Conservation (phyloP, 2,113 vertebrate species). For the Muntiacus reevesi region DNA sequence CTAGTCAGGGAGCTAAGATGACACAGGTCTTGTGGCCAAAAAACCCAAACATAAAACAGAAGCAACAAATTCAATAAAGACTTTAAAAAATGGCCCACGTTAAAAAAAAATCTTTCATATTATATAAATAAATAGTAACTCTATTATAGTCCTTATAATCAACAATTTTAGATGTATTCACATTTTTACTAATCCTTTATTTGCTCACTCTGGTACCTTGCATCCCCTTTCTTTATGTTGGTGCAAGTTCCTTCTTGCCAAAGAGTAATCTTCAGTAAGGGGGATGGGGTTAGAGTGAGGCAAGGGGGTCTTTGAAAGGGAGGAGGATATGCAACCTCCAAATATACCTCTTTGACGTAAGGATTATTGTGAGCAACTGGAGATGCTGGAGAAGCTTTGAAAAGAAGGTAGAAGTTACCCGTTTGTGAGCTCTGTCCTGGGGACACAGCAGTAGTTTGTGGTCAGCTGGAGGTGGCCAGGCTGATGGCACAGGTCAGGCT, state of each 20-base stretch:
- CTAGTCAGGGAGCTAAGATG: neutral
- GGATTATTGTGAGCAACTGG: neutral
- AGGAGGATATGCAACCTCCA: neutral
- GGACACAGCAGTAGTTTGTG: neutral
- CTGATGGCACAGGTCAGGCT: neutral
- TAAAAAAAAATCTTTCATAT: neutral
- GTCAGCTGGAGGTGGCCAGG: neutral
- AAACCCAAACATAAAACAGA: neutral
- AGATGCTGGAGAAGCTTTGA: neutral
- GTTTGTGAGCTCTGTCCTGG: neutral
- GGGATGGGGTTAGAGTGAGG: neutral
- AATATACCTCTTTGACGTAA: neutral
- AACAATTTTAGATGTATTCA: neutral
- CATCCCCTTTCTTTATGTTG: neutral
- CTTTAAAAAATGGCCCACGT: neutral
- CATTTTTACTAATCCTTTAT: neutral
- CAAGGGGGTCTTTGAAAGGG: neutral
- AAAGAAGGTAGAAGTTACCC: neutral
- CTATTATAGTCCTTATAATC: neutral
- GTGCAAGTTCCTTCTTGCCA: neutral
- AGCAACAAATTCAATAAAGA: neutral
- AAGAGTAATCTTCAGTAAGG: neutral
- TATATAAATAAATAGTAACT: neutral
- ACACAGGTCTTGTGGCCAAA: neutral
- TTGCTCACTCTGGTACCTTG: neutral